Evolutionary conservation across 2,113 vertebrate species (phyloP), one percentile per base, ranked within the genome.

Genomic region (Vireo altiloquus): DNA sequence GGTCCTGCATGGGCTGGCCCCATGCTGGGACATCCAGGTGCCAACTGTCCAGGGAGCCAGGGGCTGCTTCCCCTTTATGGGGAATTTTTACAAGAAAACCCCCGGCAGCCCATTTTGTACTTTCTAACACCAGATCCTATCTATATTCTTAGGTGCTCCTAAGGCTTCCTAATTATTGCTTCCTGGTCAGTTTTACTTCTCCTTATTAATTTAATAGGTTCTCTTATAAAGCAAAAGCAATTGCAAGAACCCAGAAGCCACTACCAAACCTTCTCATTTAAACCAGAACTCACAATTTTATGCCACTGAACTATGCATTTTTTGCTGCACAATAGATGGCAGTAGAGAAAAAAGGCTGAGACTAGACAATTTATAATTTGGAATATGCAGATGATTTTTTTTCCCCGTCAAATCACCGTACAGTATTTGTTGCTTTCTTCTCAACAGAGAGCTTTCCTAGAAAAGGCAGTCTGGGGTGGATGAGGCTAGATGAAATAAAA

Each of bases 281-380:
- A 93, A 90, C n/a, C 20, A 82, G 64, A 92, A 70, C 52, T 77
- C 18, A 11, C 0, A 0, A 64, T 97, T 80, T 82, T 86, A 68
- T 93, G 94, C 78, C 4, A 11, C 47, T 75, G 65, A 94, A 84
- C 59, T 70, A 90, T 57, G 28, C 82, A 31, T 89, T 92, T 97
- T 90, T 96, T 82, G 83, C 49, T 94, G 91, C 95, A 91, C 97
- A 97, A 97, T 97, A 98, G 97, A 97, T 98, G 97, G 97, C 91
- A 96, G 87, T 80, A 94, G 92, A 97, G 96, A 97, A 97, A 94
- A 96, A 92, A 97, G 94, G 46, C 95, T 96, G 93, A 91, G 64
- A 89, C 16, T 27, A 92, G 81, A 96, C 56, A 84, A 96, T 94
- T 97, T 97, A 96, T 95, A 94, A 91, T 97, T 97, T 95, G 91